A percentile compares a stretch with the other conserved stretches of the same genome.
Evolutionary conservation across 2,113 vertebrate genomes (phyloP).

Genomic region (Morone chrysops): DNA sequence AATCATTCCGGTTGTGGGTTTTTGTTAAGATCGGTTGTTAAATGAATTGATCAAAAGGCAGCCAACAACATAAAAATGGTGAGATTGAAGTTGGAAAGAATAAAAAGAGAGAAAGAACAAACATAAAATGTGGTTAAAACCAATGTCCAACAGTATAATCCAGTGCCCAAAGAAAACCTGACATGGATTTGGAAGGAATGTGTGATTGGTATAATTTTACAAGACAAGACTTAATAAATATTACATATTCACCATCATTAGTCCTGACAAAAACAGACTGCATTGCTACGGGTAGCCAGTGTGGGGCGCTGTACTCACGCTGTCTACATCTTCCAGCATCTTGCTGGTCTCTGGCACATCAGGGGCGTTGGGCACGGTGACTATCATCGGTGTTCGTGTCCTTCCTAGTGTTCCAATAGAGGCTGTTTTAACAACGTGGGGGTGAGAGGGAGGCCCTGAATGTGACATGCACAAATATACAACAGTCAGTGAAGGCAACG

Average conservation of each 20-base stretch:
- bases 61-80: conserved; percentile 66
- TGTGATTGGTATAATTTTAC: conserved; percentile 22
- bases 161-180: conserved; percentile 65
- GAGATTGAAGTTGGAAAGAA: conserved; percentile 74
- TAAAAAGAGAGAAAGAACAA: conserved; percentile 78
- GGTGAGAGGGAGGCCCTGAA: conserved; percentile 86
- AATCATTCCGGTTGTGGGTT: conserved; percentile 64
- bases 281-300: not conserved
- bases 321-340: conserved; percentile 95
- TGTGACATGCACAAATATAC: not conserved
- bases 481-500: conserved; percentile 32
- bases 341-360: conserved; percentile 93
- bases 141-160: conserved; percentile 49
- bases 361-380: conserved; percentile 94
- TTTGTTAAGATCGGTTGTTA: conserved; percentile 41
- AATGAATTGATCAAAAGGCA: conserved; percentile 61
- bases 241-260: not conserved
- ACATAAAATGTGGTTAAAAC: conserved; percentile 77
- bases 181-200: conserved; percentile 62
- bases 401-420: conserved; percentile 95
- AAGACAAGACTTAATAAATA: not conserved
- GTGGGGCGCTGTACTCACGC: conserved; percentile 86
- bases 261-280: conserved; percentile 6
- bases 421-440: conserved; percentile 95
- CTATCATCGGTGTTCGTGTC: conserved; percentile 92